phyloP scores from a whole-genome alignment of 37 sponge, comb jelly and placozoan genomes.

The Lycopodina hypogea region DNA sequence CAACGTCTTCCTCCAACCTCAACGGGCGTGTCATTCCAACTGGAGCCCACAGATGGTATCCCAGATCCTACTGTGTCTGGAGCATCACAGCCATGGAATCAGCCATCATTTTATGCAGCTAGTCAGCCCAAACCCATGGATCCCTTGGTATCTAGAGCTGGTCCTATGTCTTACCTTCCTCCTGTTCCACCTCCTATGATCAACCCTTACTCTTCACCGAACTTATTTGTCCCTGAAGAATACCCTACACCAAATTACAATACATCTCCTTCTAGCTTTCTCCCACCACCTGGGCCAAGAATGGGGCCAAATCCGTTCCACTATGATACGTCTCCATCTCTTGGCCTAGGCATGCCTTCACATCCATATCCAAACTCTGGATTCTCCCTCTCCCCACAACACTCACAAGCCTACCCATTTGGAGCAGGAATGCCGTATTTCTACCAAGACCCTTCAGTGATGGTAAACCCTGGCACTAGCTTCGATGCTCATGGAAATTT shows the following conservation, averaged over 20 bases:
- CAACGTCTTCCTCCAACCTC: neutral
- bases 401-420: neutral
- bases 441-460: neutral
- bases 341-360: neutral
- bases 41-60: slow-evolving; percentile 1
- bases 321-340: neutral
- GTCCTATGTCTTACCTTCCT: neutral
- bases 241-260: neutral
- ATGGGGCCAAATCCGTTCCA: neutral
- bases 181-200: slow-evolving; percentile 18
- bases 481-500: slow-evolving; percentile 2
- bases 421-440: neutral
- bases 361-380: neutral
- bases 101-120: too few species aligned
- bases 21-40: neutral
- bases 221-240: neutral
- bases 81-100: too few species aligned
- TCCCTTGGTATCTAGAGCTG: too few species aligned
- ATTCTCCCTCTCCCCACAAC: neutral
- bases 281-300: neutral
- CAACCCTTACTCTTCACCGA: slow-evolving; percentile 6
- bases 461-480: neutral
- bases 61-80: neutral
- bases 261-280: neutral
- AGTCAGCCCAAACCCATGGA: too few species aligned